Evolutionary conservation across 2,888 invertebrate genomes (phyloP).

Genomic region (Drosophila mayaguana): DNA sequence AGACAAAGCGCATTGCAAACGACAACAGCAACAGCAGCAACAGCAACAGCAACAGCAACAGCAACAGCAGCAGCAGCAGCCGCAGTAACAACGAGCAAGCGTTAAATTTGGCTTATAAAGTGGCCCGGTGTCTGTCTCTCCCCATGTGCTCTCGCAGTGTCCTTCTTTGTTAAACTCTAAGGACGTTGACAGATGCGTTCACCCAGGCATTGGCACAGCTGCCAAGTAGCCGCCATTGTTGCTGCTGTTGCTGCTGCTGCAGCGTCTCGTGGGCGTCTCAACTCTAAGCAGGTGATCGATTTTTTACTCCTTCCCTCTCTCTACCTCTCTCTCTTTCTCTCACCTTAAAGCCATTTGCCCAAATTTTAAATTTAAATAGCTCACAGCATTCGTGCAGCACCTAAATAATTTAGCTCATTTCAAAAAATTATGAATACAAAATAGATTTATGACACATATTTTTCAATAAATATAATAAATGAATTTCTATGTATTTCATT

Average conservation of each 20-base stretch:
- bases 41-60: conserved; percentile 37
- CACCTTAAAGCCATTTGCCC: conserved; percentile 29
- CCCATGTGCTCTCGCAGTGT: conserved; percentile 47
- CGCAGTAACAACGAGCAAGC: conserved; percentile 36
- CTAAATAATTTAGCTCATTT: conserved; percentile 28
- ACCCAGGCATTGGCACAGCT: conserved; percentile 72
- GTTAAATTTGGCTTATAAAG: conserved; percentile 70
- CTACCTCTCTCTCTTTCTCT: conserved; percentile 18
- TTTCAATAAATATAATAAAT: background rate
- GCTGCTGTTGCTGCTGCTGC: conserved; percentile 39
- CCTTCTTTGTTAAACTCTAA: conserved; percentile 75
- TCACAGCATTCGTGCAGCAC: conserved; percentile 46
- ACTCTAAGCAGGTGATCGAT: conserved; percentile 78
- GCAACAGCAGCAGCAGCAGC: conserved; percentile 32
- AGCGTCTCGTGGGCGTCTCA: conserved; percentile 31
- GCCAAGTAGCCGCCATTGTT: conserved; percentile 65
- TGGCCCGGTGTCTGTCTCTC: conserved; percentile 56
- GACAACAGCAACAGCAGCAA: conserved; percentile 31
- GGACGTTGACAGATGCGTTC: conserved; percentile 82
- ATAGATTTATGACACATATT: background rate
- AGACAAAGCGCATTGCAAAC: conserved; percentile 66
- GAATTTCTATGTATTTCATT: background rate
- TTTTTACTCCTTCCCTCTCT: conserved; percentile 34
- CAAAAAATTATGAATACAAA: background rate
- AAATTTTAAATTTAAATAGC: conserved; percentile 60